These are phyloP conservation scores for Nasonia vitripennis DNA, from an alignment of 1,140 invertebrate genomes.

Conservation along the genomic window DNA sequence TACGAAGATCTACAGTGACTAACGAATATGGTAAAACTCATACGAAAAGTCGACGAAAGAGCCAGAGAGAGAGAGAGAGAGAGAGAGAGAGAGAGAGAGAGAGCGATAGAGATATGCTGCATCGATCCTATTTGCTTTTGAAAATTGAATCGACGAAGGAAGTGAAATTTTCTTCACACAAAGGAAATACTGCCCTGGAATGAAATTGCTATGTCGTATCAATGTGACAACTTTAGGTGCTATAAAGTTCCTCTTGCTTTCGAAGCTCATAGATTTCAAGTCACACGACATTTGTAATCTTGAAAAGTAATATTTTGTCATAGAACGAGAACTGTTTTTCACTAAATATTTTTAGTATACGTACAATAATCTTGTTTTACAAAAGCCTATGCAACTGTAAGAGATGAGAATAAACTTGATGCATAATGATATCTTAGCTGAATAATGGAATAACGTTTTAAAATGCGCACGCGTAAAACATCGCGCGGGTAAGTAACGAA, in stretches of 20 bases:
- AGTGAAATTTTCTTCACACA: conserved; percentile 1
- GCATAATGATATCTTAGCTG: too few relatives aligned
- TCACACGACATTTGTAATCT: not conserved
- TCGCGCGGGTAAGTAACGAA: too few relatives aligned
- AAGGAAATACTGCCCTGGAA: not conserved
- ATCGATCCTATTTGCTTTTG: not conserved
- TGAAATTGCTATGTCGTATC: not conserved
- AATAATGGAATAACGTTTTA: too few relatives aligned
- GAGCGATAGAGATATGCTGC: not conserved
- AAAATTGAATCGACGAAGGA: not conserved
- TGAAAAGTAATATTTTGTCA: not conserved
- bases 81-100: too few relatives aligned
- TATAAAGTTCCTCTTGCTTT: not conserved
- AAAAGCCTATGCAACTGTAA: too few relatives aligned
- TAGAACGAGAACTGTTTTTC: not conserved
- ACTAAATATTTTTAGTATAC: not conserved
- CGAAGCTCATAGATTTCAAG: not conserved
- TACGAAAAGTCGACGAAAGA: not conserved
- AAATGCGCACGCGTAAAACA: too few relatives aligned
- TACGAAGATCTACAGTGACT: not conserved
- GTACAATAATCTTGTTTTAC: too few relatives aligned
- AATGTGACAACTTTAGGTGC: not conserved
- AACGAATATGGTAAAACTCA: conserved; percentile 1
- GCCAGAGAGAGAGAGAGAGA: too few relatives aligned
- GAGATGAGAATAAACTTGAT: too few relatives aligned